Percentiles rank a stretch among this genome's conserved stretches.
Evolutionary conservation across 2,113 vertebrate genomes (phyloP).

Genomic region (Lota lota): DNA sequence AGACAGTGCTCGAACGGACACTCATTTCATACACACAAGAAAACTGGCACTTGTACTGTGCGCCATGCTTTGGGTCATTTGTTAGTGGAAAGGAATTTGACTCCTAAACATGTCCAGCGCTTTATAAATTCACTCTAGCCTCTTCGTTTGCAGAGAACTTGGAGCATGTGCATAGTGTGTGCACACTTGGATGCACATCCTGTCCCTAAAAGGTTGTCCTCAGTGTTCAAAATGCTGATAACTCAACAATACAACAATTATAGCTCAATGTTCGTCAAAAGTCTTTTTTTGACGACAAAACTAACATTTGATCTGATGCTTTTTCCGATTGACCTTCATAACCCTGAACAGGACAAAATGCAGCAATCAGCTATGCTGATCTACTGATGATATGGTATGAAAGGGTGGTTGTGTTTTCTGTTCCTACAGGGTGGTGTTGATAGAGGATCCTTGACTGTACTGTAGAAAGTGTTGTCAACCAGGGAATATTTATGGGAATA

Average conservation of each 20-base stretch:
- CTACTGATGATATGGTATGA: not conserved
- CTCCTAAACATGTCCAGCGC: conserved; percentile 46
- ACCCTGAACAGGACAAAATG: not conserved
- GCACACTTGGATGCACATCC: not conserved
- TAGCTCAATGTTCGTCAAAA: too few relatives aligned
- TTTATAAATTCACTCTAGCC: conserved; percentile 51
- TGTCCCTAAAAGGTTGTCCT: conserved; percentile 6
- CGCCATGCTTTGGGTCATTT: conserved; percentile 58
- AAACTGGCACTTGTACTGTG: conserved; percentile 46
- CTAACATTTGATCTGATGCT: too few relatives aligned
- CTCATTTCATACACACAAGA: conserved; percentile 46
- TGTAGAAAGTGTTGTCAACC: not conserved
- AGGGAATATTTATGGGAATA: not conserved
- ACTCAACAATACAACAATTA: too few relatives aligned
- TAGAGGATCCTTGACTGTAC: not conserved
- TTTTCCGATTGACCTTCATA: too few relatives aligned
- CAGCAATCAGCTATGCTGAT: not conserved
- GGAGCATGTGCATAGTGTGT: conserved; percentile 5
- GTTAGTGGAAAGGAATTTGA: conserved; percentile 73
- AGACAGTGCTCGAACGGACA: conserved; percentile 41
- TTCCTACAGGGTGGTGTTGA: not conserved
- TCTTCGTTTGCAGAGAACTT: conserved; percentile 33
- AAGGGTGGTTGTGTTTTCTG: not conserved
- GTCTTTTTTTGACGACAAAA: too few relatives aligned
- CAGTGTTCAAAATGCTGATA: not conserved